A percentile compares a stretch with the other conserved stretches of the same genome.
These are phyloP conservation scores for Volucella inanis DNA, from an alignment of 2,888 invertebrate species.

Conservation along the genomic window DNA sequence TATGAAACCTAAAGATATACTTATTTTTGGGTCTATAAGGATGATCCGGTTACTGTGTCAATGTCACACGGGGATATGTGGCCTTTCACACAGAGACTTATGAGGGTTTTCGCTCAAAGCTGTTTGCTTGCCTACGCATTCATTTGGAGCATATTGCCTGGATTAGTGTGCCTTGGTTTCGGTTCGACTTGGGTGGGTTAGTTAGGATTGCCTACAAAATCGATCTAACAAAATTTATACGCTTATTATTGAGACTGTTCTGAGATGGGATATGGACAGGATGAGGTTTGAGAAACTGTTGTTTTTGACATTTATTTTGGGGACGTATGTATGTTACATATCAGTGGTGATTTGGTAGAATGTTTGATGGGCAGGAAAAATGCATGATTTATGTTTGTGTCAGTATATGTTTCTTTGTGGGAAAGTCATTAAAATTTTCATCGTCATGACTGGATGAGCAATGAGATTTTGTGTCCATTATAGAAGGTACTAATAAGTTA, in stretches of 20 bases:
- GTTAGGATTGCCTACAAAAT: conserved; percentile 43
- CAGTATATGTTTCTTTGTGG: not conserved
- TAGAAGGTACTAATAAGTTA: no score
- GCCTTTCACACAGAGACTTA: conserved; percentile 58
- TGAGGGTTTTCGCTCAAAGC: conserved; percentile 35
- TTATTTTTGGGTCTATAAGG: conserved; percentile 56
- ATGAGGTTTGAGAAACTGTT: not conserved
- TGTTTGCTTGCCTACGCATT: conserved; percentile 42
- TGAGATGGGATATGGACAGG: not conserved
- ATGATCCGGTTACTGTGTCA: conserved; percentile 71
- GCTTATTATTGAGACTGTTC: conserved; percentile 10
- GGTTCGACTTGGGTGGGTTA: conserved; percentile 26
- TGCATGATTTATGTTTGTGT: not conserved
- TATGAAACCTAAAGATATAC: conserved; percentile 14
- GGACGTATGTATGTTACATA: not conserved
- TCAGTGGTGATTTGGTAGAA: conserved; percentile 35
- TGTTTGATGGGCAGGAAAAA: conserved; percentile 31
- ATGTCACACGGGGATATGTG: conserved; percentile 66
- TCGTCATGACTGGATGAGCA: not conserved
- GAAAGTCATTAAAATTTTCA: conserved; percentile 18
- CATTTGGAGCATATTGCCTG: conserved; percentile 51
- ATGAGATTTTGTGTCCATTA: no score
- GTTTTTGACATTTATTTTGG: conserved; percentile 28
- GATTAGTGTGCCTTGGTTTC: conserved; percentile 43
- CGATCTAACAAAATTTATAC: conserved; percentile 64